phyloP scores from a whole-genome alignment of 2,113 vertebrate genomes.

The Oryzias melastigma region DNA sequence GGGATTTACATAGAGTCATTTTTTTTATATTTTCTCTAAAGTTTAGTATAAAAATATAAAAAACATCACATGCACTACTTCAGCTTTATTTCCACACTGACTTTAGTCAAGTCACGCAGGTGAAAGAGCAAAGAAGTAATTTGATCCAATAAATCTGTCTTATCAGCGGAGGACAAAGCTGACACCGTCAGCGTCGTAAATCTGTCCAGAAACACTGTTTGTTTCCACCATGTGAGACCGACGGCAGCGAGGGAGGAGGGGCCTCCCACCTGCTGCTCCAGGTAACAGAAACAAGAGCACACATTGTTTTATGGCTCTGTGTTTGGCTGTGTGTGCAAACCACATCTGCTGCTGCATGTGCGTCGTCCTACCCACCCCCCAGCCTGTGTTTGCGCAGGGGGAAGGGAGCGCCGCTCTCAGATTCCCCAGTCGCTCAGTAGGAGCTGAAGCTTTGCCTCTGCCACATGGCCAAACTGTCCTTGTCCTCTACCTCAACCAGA shows the following conservation, averaged over 20 bases:
- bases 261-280: slow-evolving; percentile 70
- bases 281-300: slow-evolving; percentile 65
- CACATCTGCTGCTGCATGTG: slow-evolving; percentile 44
- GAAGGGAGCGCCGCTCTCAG: slow-evolving; percentile 28
- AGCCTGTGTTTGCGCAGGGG: slow-evolving; percentile 46
- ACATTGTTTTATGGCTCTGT: slow-evolving; percentile 61
- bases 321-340: slow-evolving; percentile 36
- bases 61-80: too few relatives aligned
- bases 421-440: slow-evolving; percentile 71
- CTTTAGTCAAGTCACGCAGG: background rate
- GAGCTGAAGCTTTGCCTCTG: slow-evolving; percentile 61
- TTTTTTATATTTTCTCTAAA: too few relatives aligned
- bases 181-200: background rate
- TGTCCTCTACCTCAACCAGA: background rate
- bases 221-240: slow-evolving; percentile 7
- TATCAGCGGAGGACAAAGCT: background rate
- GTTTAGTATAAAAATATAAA: too few relatives aligned
- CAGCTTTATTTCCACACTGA: too few relatives aligned
- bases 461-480: slow-evolving; percentile 63
- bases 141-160: background rate
- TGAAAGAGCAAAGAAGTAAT: background rate
- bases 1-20: too few relatives aligned
- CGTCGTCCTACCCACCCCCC: slow-evolving; percentile 36
- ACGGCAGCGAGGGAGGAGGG: slow-evolving; percentile 48
- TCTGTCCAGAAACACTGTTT: slow-evolving; percentile 1